These are phyloP conservation scores for rat (Rattus norvegicus) DNA, from an alignment of 2,113 vertebrate genomes.

Conservation along the genomic window GRCr8 NC_086028.1:53890501-53891000, in stretches of 20 bases:
- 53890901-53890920: neutral
- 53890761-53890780: slow-evolving; percentile 58
- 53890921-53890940: slow-evolving; percentile 1
- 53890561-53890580: slow-evolving; percentile 36
- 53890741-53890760: slow-evolving; percentile 63
- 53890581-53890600: slow-evolving; percentile 41
- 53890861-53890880: slow-evolving; percentile 20
- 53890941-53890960: neutral
- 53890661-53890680: slow-evolving; percentile 60
- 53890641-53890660: slow-evolving; percentile 59
- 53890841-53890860: slow-evolving; percentile 28
- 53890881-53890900: neutral
- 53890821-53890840: neutral
- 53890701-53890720: slow-evolving; percentile 34
- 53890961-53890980: neutral
- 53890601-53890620: neutral
- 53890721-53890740: slow-evolving; percentile 67
- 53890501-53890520: neutral
- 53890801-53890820: slow-evolving; percentile 43
- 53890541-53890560: neutral
- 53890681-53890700: slow-evolving; percentile 52
- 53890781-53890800: neutral
- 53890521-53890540: neutral
- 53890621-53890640: slow-evolving; percentile 67
- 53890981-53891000: slow-evolving; percentile 4